A percentile compares a stretch with the other conserved stretches of the same genome.
phyloP scores from a whole-genome alignment of 1,140 invertebrate genomes.

The Littorina saxatilis region DNA sequence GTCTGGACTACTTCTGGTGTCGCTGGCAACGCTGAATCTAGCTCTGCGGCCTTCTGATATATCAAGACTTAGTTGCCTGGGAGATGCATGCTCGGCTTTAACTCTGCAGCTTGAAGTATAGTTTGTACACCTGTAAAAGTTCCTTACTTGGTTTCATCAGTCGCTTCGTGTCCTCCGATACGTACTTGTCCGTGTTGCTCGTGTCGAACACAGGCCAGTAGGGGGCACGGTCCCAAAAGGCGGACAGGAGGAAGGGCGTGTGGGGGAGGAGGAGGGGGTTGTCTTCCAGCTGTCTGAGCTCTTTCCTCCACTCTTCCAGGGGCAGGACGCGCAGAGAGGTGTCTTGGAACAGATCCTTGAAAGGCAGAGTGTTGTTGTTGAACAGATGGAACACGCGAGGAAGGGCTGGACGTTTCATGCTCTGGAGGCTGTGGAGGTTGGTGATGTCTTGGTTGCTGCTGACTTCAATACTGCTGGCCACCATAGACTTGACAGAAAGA shows the following conservation, averaged over 20 bases:
- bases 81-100: too few relatives aligned
- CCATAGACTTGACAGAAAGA: neutral
- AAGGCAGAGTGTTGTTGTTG: slow-evolving; percentile 56
- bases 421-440: neutral
- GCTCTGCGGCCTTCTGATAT: too few relatives aligned
- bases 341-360: slow-evolving; percentile 52
- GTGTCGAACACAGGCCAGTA: slow-evolving; percentile 60
- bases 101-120: neutral
- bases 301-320: slow-evolving; percentile 52
- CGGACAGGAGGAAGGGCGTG: slow-evolving; percentile 55
- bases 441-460: neutral
- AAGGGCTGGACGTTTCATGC: neutral
- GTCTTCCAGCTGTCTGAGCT: slow-evolving; percentile 42
- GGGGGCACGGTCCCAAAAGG: slow-evolving; percentile 55
- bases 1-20: too few relatives aligned
- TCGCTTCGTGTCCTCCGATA: slow-evolving; percentile 44
- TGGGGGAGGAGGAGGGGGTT: slow-evolving; percentile 55
- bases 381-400: slow-evolving; percentile 55
- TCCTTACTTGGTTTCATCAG: slow-evolving; percentile 35
- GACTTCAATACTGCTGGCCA: neutral
- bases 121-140: neutral
- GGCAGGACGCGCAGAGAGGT: slow-evolving; percentile 43
- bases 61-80: too few relatives aligned
- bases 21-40: too few relatives aligned
- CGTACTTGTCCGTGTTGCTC: slow-evolving; percentile 48